A percentile compares a stretch with the other conserved stretches of the same genome.
These are phyloP conservation scores for Balanococcus diminutus DNA, from an alignment of 2,888 invertebrate species.

Conservation along the genomic window DNA sequence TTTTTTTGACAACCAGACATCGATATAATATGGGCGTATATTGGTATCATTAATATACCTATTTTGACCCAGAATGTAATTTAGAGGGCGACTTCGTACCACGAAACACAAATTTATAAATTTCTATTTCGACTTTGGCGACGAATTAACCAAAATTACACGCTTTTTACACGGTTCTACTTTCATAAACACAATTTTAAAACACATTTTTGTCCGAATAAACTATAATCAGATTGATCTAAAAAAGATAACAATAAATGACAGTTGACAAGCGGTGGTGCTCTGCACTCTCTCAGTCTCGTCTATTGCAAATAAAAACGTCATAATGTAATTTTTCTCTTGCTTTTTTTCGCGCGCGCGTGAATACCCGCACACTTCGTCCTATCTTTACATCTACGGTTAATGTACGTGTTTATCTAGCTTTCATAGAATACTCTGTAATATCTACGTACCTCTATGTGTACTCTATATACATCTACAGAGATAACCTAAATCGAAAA, in stretches of 20 bases:
- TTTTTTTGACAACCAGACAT: background rate
- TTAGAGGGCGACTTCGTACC: too few species aligned
- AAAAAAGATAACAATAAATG: conserved; percentile 23
- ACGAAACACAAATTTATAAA: too few species aligned
- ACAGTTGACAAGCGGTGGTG: conserved; percentile 16
- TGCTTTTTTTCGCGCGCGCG: background rate
- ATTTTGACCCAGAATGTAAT: too few species aligned
- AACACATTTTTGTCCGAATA: background rate
- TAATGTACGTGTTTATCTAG: conserved; percentile 3
- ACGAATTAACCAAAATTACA: conserved; percentile 35
- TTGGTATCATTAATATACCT: background rate
- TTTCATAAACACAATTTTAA: background rate
- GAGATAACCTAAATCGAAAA: conserved; percentile 20
- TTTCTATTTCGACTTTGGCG: background rate
- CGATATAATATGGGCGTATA: background rate
- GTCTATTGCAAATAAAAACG: background rate
- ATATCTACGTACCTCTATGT: background rate
- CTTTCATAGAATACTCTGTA: background rate
- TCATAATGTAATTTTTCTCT: conserved; percentile 25
- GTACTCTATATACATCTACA: background rate
- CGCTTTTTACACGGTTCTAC: conserved; percentile 7
- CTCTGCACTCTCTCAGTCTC: background rate
- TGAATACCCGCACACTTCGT: background rate
- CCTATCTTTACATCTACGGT: background rate
- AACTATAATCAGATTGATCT: background rate